Base-by-base conservation (phyloP, 2,888 invertebrate genomes). In the Tiliacea citrago region DNA sequence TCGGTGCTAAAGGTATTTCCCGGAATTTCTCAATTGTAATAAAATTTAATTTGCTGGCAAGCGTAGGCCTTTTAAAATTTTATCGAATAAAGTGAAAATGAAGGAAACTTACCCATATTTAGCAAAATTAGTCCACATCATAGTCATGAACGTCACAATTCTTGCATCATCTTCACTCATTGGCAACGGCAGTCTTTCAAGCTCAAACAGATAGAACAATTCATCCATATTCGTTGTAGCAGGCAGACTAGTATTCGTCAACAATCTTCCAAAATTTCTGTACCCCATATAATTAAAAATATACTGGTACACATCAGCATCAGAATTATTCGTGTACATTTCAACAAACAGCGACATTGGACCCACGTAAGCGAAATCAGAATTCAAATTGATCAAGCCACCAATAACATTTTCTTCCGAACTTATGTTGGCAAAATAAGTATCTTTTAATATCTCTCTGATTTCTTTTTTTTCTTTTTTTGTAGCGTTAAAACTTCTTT, bases 81-180 rank as follows among this genome's bases (percentile, higher is more conserved):
- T 24, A 12, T 21, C 13, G 5, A 68, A 55, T 2, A 18, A 6
- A 61, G 6, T 13, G 6, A 29, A 62, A 24, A n/a, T n/a, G 35
- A 42, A 55, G 13, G 12, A 53, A 55, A 88, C 94, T 93, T 85
- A 96, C 97, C 96, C 96, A 86, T 88, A 92, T 85, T 95, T 96
- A 12, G 96, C 96, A 68, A 97, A 97, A 77, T 96, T 95, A 0
- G 96, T 95, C 96, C 96, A 96, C 95, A 97, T 94, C 91, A 93
- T 94, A 0, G 96, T 94, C 95, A 97, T 95, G 47, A 96, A 95
- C 0, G 94, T 94, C 1, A 95, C 90, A 24, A 96, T 96, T 51
- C 94, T 92, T 0, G 95, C 95, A 21, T 97, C 96, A 39, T 94
- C 92, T 61, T 96, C 95, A 53, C 93, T 93, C 92, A 96, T 94